A percentile compares a stretch with the other conserved stretches of the same genome.
phyloP scores from a whole-genome alignment of 2,113 vertebrate genomes.

The Naja naja region DNA sequence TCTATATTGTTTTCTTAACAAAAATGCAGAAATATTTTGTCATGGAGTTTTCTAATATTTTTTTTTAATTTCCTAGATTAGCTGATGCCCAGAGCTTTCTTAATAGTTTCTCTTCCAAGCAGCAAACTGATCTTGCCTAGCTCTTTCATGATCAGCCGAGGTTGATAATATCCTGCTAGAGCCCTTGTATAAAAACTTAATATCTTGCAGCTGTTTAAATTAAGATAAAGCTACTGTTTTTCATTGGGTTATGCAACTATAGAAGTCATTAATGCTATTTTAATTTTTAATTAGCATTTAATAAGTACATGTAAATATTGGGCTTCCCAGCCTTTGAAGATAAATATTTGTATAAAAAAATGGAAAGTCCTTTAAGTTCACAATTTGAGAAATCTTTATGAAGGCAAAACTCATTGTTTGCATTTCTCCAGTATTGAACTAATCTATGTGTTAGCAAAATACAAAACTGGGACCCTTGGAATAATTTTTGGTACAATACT shows the following conservation, averaged over 20 bases:
- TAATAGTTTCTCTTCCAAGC: neutral
- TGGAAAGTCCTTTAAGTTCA: constrained; percentile 14
- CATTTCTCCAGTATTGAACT: constrained; percentile 15
- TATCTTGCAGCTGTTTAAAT: neutral
- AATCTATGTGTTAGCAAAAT: constrained; percentile 54
- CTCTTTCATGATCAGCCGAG: neutral
- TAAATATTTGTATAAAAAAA: neutral
- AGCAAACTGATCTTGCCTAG: neutral
- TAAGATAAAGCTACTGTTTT: constrained; percentile 11
- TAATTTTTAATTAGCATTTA: constrained; percentile 7
- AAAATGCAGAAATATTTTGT: neutral
- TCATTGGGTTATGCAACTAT: neutral
- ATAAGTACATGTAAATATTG: constrained; percentile 30
- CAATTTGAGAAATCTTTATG: constrained; percentile 8
- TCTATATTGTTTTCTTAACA: neutral
- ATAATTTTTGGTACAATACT: constrained; percentile 37
- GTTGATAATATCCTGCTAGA: neutral
- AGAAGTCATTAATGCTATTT: constrained; percentile 14
- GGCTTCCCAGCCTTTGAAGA: constrained; percentile 22
- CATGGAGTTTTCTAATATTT: neutral
- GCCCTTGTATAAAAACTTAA: neutral
- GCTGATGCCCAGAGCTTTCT: neutral
- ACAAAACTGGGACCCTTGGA: constrained; percentile 43
- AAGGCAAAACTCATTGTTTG: constrained; percentile 29
- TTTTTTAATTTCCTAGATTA: neutral